Evolutionary conservation across 35 echinoderm and acorn worm species (phyloP).

Genomic region (Hemicentrotus pulcherrimus): DNA sequence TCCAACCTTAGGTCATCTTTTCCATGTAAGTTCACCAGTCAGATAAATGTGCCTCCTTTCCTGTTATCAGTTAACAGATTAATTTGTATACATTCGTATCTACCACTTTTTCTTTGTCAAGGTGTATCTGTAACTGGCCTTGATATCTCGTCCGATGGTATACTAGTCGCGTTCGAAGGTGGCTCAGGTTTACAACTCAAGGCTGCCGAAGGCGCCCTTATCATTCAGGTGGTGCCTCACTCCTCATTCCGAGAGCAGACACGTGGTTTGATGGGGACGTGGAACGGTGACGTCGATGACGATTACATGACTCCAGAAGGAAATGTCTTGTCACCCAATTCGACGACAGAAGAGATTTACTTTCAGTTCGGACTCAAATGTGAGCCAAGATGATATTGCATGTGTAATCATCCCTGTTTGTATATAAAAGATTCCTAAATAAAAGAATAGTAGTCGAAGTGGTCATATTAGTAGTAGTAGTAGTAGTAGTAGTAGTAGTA

Average conservation of each 20-base stretch:
- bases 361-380: constrained; percentile 43
- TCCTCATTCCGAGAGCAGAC: constrained; percentile 9
- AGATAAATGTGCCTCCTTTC: background rate
- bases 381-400: background rate
- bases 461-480: background rate
- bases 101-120: background rate
- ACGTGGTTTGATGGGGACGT: constrained; percentile 57
- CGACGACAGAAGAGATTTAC: constrained; percentile 31
- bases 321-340: constrained; percentile 6
- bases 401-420: too few relatives aligned
- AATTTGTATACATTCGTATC: background rate
- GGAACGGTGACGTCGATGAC: constrained; percentile 35
- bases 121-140: constrained; percentile 21
- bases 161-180: constrained; percentile 23
- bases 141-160: background rate
- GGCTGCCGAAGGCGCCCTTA: constrained; percentile 8
- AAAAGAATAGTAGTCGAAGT: too few relatives aligned
- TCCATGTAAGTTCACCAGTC: background rate
- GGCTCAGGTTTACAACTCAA: background rate
- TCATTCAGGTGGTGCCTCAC: background rate
- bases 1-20: background rate
- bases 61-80: background rate
- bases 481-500: background rate
- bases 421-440: too few relatives aligned
- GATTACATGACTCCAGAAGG: constrained; percentile 48